These are phyloP conservation scores for Phyllostomus discolor DNA, from an alignment of 2,113 vertebrate genomes.

Conservation along the genomic window DNA sequence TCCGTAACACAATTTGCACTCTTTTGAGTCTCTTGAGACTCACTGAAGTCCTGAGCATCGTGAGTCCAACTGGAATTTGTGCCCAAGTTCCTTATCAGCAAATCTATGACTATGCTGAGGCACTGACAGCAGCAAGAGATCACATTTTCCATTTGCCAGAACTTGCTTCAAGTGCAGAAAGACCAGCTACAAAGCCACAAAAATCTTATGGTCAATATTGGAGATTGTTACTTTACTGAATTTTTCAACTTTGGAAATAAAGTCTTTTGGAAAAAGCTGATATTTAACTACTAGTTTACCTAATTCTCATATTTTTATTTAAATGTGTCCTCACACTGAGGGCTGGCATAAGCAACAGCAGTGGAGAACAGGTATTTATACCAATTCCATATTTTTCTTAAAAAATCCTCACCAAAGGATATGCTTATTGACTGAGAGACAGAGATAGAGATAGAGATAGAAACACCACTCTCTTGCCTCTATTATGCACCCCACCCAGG, in stretches of 20 bases:
- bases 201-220: neutral
- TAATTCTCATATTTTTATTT: neutral
- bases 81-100: neutral
- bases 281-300: neutral
- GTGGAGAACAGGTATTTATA: neutral
- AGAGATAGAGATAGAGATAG: no score
- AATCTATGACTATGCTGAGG: neutral
- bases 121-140: neutral
- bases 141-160: neutral
- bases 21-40: neutral
- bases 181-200: neutral
- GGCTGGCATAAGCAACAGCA: neutral
- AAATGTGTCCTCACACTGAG: neutral
- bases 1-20: neutral
- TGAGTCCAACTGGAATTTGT: neutral
- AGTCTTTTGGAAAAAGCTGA: neutral
- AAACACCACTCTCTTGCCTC: no score
- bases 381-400: neutral
- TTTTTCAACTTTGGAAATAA: neutral
- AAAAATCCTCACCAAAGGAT: no score
- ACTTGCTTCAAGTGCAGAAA: neutral
- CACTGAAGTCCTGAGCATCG: neutral
- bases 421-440: no score
- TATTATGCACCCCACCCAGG: no score
- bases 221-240: neutral